Evolutionary conservation across 2,797 vertebrate genomes (phyloP), one percentile per base, ranked within the genome.

Genomic region (Fistularia commersonii): DNA sequence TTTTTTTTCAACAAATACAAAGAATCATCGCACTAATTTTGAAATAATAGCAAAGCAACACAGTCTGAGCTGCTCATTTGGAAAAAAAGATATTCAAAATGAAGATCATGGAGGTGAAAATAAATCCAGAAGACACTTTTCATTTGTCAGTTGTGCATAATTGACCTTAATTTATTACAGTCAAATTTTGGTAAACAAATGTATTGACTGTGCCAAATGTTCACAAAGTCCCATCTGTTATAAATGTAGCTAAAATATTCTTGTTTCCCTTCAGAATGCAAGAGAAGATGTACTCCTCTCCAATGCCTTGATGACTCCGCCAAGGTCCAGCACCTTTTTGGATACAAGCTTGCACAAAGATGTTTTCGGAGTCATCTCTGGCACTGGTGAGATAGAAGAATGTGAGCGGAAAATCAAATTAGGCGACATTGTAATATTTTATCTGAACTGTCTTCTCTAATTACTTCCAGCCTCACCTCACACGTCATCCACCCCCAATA

Each of bases 321-420:
- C 94, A 62, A 95, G 95, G 67, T 89, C 91, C 53, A 92, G 88
- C 72, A 93, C 89, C 57, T 87, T 92, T 0, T 51, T 93, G 73
- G 97, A 99, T 74, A 92, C 88, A 77, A 95, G 86, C 45, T 89
- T 97, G 57, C 95, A 98, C 83, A 98, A 96, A 86, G 97, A 99
- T 55, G 85, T 98, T 6, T 92, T 99, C 74, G 96, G 96, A 23
- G 96, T 88, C 53, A 98, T 99, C 58, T 98, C 97, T n/a, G 96
- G 96, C 79, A 93, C 96, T 46, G 92, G 96, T 99, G 54, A 76
- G 78, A 7, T 52, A 11, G 32, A 41, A 6, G 43, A 6, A 8
- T 15, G 34, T 7, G 1, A 49, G 11, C 43, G 8, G 31, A 38
- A 37, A 43, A 11, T 15, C 11, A 5, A 36, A 1, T 11, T 8